These are phyloP conservation scores for Gopherus evgoodei DNA, from an alignment of 2,113 vertebrate species.

Conservation along the genomic window DNA sequence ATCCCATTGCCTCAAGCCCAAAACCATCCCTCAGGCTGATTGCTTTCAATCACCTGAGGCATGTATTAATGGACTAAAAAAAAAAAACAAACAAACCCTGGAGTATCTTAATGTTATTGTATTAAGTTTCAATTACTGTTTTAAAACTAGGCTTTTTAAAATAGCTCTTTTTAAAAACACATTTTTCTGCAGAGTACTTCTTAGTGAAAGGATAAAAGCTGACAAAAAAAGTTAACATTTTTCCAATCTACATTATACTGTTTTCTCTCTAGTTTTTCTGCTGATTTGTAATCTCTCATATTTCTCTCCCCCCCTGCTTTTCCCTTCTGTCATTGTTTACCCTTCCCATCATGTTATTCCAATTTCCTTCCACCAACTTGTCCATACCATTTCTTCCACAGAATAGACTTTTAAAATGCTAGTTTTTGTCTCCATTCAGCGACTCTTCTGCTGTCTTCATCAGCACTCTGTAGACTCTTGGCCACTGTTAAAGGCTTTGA, in stretches of 20 bases:
- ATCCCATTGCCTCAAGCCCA: no score
- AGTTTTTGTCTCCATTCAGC: background rate
- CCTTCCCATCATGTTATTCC: background rate
- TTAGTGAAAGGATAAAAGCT: background rate
- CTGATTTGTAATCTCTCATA: no score
- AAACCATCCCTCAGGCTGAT: no score
- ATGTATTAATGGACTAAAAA: background rate
- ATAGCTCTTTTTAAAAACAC: background rate
- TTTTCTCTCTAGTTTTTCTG: background rate
- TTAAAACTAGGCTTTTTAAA: background rate
- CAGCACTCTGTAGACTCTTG: background rate
- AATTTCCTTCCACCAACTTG: background rate
- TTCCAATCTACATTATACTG: background rate
- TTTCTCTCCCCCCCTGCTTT: background rate
- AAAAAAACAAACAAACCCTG: background rate
- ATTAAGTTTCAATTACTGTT: background rate
- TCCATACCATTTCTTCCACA: background rate
- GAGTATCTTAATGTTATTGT: background rate
- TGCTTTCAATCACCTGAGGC: background rate
- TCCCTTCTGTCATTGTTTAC: background rate
- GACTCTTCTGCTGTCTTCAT: background rate
- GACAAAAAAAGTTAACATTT: background rate
- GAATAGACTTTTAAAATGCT: background rate
- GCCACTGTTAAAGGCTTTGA: background rate
- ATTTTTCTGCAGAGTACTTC: background rate